Evolutionary conservation across 2,888 invertebrate species (phyloP).

Genomic region (Thecophora atra): DNA sequence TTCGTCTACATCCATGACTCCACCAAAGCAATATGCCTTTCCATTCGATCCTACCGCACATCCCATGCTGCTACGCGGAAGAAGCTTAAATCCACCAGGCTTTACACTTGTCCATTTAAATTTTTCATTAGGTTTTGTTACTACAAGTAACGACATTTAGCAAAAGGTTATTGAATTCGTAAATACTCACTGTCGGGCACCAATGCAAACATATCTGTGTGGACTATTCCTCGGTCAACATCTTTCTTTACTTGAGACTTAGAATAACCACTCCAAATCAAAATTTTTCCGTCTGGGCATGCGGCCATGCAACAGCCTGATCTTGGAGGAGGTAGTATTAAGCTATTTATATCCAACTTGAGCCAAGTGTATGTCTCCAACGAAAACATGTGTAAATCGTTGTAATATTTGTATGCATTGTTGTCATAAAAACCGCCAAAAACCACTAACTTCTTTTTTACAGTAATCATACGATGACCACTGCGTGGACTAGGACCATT

Average conservation of each 20-base stretch:
- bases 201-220: conserved; percentile 76
- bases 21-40: conserved; percentile 85
- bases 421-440: conserved; percentile 96
- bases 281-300: conserved; percentile 71
- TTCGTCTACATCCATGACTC: conserved; percentile 83
- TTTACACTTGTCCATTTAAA: conserved; percentile 79
- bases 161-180: too few species aligned
- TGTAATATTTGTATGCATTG: conserved; percentile 86
- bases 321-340: conserved; percentile 75
- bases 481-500: conserved; percentile 86
- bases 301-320: conserved; percentile 75
- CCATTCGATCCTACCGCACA: conserved; percentile 72
- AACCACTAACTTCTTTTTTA: conserved; percentile 81
- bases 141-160: conserved; percentile 60
- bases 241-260: conserved; percentile 79
- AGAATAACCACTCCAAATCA: conserved; percentile 82
- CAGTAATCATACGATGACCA: conserved; percentile 87
- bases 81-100: conserved; percentile 72
- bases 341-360: conserved; percentile 74
- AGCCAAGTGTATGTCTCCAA: conserved; percentile 82
- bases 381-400: conserved; percentile 85
- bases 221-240: conserved; percentile 76
- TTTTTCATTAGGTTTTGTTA: conserved; percentile 72
- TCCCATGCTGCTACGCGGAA: conserved; percentile 77
- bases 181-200: conserved; percentile 73